These are phyloP conservation scores for Tuberolachnus salignus DNA, from an alignment of 2,888 invertebrate species.

Conservation along the genomic window DNA sequence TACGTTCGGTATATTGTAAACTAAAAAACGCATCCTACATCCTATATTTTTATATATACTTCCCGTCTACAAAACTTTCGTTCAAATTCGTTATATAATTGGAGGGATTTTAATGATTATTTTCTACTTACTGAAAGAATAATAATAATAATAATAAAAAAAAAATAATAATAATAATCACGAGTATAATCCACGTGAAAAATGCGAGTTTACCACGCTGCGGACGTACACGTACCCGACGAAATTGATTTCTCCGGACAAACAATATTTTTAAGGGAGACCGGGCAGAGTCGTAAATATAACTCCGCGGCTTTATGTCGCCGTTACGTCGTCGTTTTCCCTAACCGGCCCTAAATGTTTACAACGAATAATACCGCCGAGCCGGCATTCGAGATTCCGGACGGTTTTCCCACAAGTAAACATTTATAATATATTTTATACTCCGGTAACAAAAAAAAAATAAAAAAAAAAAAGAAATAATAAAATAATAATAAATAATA, in stretches of 20 bases:
- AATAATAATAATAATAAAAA: too few species aligned
- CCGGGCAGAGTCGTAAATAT: slow-evolving; percentile 24
- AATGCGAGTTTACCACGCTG: not conserved
- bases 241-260: slow-evolving; percentile 26
- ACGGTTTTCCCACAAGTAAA: not conserved
- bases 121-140: too few species aligned
- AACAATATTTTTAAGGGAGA: not conserved
- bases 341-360: slow-evolving; percentile 36
- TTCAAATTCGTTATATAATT: too few species aligned
- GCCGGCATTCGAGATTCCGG: slow-evolving; percentile 1
- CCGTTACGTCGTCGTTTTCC: slow-evolving; percentile 27
- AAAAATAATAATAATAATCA: too few species aligned
- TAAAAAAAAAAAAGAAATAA: too few species aligned
- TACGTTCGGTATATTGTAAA: too few species aligned
- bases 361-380: slow-evolving; percentile 4
- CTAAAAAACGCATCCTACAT: too few species aligned
- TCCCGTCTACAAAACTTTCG: too few species aligned
- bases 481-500: not conserved
- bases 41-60: too few species aligned
- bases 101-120: too few species aligned
- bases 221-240: not conserved
- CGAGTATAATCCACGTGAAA: too few species aligned
- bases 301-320: slow-evolving; percentile 26
- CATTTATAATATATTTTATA: not conserved
- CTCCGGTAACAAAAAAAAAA: not conserved